A percentile compares a stretch with the other conserved stretches of the same genome.
phyloP scores from a whole-genome alignment of 1,140 invertebrate species.

The Acromyrmex charruanus region DNA sequence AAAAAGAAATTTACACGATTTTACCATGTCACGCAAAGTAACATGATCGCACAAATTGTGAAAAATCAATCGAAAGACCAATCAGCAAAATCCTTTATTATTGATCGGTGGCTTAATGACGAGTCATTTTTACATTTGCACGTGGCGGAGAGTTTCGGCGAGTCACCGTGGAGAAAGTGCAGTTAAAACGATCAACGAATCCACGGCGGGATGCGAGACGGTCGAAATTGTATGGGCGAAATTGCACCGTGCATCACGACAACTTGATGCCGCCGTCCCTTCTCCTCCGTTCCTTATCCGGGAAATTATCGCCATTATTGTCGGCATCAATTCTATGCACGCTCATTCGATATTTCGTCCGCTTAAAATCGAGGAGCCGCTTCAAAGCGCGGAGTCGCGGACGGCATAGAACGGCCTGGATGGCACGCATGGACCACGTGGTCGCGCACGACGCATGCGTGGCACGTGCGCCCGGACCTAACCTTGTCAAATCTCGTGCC shows the following conservation, averaged over 20 bases:
- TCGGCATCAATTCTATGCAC: background rate
- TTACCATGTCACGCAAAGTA: background rate
- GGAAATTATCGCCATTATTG: background rate
- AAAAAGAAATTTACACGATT: background rate
- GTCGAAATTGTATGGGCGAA: background rate
- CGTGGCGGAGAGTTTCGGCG: background rate
- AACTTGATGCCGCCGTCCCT: background rate
- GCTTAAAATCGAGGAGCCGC: background rate
- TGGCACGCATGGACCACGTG: conserved; percentile 72
- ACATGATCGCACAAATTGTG: background rate
- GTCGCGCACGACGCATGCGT: conserved; percentile 76
- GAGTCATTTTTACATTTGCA: background rate
- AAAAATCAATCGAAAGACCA: background rate
- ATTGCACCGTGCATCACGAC: background rate
- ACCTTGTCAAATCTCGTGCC: conserved; percentile 63
- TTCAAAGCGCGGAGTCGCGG: background rate
- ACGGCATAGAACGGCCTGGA: background rate
- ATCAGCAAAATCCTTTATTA: background rate
- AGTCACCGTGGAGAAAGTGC: background rate
- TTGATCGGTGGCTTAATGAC: background rate
- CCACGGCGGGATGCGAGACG: background rate
- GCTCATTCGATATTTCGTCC: background rate
- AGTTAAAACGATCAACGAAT: background rate
- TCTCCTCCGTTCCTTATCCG: background rate
- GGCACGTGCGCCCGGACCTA: conserved; percentile 73